Conservation (phyloP, 2,113 vertebrate species). For the Prochilodus magdalenae region DNA sequence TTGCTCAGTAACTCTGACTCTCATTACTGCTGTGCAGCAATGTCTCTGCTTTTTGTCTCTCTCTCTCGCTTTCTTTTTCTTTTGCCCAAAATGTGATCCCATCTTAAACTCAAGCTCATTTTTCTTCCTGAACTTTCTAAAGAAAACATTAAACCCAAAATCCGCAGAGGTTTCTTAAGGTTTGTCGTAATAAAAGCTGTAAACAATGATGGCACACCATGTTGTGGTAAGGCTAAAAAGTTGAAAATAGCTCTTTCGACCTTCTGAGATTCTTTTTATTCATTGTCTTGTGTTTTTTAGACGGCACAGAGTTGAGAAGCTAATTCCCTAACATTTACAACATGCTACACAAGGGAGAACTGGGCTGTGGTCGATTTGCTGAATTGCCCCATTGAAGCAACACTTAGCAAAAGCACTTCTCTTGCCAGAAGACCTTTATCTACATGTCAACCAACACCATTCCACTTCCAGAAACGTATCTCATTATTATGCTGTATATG, state of each 20-base stretch:
- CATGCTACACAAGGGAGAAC: constrained; percentile 59
- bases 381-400: constrained; percentile 50
- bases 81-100: too few species aligned
- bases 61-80: neutral
- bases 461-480: constrained; percentile 49
- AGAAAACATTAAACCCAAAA: neutral
- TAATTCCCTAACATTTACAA: neutral
- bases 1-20: neutral
- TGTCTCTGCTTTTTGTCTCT: neutral
- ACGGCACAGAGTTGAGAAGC: neutral
- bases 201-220: neutral
- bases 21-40: neutral
- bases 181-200: neutral
- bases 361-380: constrained; percentile 64
- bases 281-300: neutral
- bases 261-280: neutral
- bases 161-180: neutral
- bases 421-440: constrained; percentile 49
- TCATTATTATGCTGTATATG: constrained; percentile 49
- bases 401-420: constrained; percentile 65
- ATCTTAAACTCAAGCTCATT: neutral
- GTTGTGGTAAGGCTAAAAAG: neutral
- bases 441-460: constrained; percentile 42
- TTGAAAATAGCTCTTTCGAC: neutral
- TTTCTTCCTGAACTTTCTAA: constrained; percentile 54